A percentile compares a stretch with the other conserved stretches of the same genome.
phyloP scores from a whole-genome alignment of 1,140 invertebrate genomes.

The Drosophila kohkoa region DNA sequence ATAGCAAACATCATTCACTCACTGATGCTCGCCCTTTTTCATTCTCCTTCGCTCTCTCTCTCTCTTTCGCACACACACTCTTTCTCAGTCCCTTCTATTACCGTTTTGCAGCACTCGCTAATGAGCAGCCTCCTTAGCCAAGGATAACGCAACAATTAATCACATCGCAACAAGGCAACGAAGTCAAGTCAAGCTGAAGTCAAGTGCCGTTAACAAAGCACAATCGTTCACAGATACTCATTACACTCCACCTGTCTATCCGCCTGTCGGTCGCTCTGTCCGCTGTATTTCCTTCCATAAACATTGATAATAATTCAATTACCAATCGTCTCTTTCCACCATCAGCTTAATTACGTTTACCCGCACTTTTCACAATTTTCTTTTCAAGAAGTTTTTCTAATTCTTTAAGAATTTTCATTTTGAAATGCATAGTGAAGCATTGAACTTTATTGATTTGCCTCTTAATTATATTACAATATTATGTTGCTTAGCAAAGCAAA shows the following conservation, averaged over 20 bases:
- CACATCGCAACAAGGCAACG: constrained; percentile 33
- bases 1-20: constrained; percentile 37
- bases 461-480: too few relatives aligned
- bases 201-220: constrained; percentile 7
- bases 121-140: constrained; percentile 38
- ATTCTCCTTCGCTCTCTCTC: neutral
- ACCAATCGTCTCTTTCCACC: neutral
- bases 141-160: constrained; percentile 51
- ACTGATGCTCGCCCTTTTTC: neutral
- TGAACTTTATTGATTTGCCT: too few relatives aligned
- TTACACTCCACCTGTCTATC: neutral
- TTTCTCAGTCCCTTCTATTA: neutral
- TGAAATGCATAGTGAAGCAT: too few relatives aligned
- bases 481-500: too few relatives aligned
- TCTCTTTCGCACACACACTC: neutral
- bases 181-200: constrained; percentile 41
- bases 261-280: too few relatives aligned
- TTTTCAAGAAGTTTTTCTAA: neutral
- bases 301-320: constrained; percentile 10
- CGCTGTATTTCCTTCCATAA: constrained; percentile 3
- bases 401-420: too few relatives aligned
- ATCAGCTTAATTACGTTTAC: neutral
- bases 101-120: constrained; percentile 27
- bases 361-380: neutral
- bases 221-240: constrained; percentile 30